A percentile compares a stretch with the other conserved stretches of the same genome.
Conservation (phyloP, 1,140 invertebrate species). For the Mesaphorura yosii region DNA sequence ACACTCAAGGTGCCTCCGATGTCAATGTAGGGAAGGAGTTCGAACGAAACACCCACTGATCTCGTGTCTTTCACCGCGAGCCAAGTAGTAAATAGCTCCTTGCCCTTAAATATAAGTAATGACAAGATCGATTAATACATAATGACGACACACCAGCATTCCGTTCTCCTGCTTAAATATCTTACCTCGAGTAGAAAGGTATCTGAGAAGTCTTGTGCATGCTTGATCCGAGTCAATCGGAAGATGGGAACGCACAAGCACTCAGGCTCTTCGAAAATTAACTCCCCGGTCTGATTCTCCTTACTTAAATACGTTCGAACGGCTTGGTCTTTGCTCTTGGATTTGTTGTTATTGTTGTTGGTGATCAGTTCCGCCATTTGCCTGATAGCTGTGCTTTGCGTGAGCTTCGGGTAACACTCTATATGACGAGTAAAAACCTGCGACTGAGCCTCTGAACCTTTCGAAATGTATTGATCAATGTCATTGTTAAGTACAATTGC, state of each 20-base stretch:
- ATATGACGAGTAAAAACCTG: no score
- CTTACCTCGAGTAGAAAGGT: conserved; percentile 41
- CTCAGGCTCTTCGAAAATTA: not conserved
- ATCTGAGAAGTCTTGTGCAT: conserved; percentile 42
- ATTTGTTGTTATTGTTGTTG: conserved; percentile 1
- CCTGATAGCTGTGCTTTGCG: no score
- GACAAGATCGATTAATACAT: conserved; percentile 7
- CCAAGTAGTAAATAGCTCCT: conserved; percentile 43
- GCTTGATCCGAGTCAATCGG: conserved; percentile 42
- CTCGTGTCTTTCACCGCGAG: conserved; percentile 36
- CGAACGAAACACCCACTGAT: conserved; percentile 41
- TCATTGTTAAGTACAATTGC: conserved; percentile 1
- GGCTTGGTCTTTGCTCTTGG: conserved; percentile 23
- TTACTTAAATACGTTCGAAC: conserved; percentile 7
- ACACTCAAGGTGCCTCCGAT: conserved; percentile 46
- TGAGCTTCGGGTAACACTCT: no score
- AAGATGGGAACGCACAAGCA: conserved; percentile 38
- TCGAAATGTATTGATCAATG: no score
- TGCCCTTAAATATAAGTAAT: conserved; percentile 35
- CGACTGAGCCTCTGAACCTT: no score
- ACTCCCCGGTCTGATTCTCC: not conserved
- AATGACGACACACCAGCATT: not conserved
- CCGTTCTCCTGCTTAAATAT: not conserved
- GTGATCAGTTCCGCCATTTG: conserved; percentile 20
- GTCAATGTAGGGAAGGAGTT: conserved; percentile 43